phyloP scores from a whole-genome alignment of 2,113 vertebrate species.

The Tetrax tetrax region DNA sequence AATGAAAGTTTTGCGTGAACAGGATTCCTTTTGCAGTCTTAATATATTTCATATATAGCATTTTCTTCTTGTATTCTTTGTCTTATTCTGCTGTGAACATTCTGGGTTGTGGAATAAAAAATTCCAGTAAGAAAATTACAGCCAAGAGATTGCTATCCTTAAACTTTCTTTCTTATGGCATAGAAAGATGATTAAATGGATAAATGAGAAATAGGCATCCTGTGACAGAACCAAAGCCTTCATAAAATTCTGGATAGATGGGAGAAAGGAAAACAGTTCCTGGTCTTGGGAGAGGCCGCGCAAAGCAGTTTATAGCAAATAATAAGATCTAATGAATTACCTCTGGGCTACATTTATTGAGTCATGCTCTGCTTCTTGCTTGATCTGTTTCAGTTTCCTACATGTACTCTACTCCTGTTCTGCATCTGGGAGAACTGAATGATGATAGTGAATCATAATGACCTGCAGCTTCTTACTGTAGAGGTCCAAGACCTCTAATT shows the following conservation, averaged over 20 bases:
- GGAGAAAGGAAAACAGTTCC: background rate
- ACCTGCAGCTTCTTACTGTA: conserved; percentile 23
- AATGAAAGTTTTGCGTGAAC: background rate
- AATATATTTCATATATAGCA: background rate
- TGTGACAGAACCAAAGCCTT: background rate
- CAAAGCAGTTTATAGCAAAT: background rate
- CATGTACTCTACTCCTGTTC: conserved; percentile 31
- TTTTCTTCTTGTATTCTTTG: background rate
- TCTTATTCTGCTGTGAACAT: background rate
- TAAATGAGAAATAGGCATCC: background rate
- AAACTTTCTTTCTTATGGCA: background rate
- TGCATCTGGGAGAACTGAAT: conserved; percentile 21
- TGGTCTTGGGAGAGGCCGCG: background rate
- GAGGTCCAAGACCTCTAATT: conserved; percentile 4
- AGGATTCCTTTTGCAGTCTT: background rate
- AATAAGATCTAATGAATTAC: background rate
- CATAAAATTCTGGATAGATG: background rate
- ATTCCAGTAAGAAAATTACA: background rate
- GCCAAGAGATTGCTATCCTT: background rate
- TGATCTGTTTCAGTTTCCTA: background rate
- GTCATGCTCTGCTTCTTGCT: background rate
- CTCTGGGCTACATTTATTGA: conserved; percentile 22
- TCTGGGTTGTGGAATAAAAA: background rate
- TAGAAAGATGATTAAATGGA: background rate
- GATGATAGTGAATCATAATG: background rate